Percentiles rank a stretch among this genome's conserved stretches.
These are phyloP conservation scores for Coccyzus lansbergi DNA, from an alignment of 2,797 vertebrate species.

Conservation along the genomic window DNA sequence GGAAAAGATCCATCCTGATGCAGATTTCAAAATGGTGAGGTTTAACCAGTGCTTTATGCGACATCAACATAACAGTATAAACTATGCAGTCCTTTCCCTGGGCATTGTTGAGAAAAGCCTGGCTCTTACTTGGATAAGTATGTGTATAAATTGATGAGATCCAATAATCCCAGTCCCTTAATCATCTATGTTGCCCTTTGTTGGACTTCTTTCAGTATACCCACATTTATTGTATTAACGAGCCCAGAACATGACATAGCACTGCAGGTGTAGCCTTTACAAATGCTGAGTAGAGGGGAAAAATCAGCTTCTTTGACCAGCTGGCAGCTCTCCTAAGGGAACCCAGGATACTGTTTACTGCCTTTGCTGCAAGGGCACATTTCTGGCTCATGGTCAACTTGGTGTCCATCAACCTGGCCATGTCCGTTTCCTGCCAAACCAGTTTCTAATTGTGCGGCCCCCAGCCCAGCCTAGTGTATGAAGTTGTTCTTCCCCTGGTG, in stretches of 20 bases:
- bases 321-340: background rate
- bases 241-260: background rate
- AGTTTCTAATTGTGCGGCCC: background rate
- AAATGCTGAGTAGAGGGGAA: background rate
- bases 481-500: background rate
- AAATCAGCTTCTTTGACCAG: background rate
- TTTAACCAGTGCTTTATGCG: background rate
- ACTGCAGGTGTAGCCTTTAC: background rate
- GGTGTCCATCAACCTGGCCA: background rate
- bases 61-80: background rate
- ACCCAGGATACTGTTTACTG: accelerated
- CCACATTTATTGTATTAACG: background rate
- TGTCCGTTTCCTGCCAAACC: background rate
- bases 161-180: background rate
- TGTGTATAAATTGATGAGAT: background rate
- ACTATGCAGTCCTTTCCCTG: background rate
- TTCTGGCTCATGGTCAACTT: background rate
- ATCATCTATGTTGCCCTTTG: accelerated
- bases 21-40: background rate
- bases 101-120: background rate
- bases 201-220: background rate
- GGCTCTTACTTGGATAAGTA: background rate
- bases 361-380: background rate
- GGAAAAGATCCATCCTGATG: background rate
- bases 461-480: background rate